Evolutionary conservation across 1,140 invertebrate genomes (phyloP), one percentile per base, ranked within the genome.

Genomic region (Aphaenogaster ashmeadi): DNA sequence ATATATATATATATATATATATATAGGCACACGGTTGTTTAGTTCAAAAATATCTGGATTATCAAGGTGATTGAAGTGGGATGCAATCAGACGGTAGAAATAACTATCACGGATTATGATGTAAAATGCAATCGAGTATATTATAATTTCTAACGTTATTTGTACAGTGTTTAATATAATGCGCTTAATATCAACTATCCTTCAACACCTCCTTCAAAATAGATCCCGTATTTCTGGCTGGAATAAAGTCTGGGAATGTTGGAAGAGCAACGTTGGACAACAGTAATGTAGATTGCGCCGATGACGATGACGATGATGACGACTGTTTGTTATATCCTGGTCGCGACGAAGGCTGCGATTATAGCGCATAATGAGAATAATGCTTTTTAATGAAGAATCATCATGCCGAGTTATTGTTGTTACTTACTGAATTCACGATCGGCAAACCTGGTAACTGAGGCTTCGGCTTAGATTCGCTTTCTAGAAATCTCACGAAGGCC

Each of bases 401-500:
- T 66, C 58, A 11, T 7, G 47, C 77, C 5, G 27, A 58, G 11
- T 0, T 15, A 38, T 50, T 60, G 13, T 1, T 71, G 38, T 52
- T 62, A 86, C 91, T 90, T 93, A 95, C 95, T 62, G 94, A 91
- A 84, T 93, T 94, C 64, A 94, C 93, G 84, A 97, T 96, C 41
- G 97, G 96, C 44, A 98, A 95, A 81, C 97, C 96, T 69, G 96
- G 96, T 7, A 97, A 91, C 66, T 96, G 95, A 15, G 96, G 94
- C 85, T 97, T 96, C 0, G 98, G 98, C 89, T 97, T 97, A 0
- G 98, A 98, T 95, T 98, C 98, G 87, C 96, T 97, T 93, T 98
- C 98, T 89, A 99, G 95, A 95, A 99, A 99, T 92, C 97, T 97
- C 0, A 99, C 97, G 95, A 99, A 99, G 62, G 98, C 98, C 88